Evolutionary conservation across 1,140 invertebrate species (phyloP).

Genomic region (Ceratosolen fusciceps): DNA sequence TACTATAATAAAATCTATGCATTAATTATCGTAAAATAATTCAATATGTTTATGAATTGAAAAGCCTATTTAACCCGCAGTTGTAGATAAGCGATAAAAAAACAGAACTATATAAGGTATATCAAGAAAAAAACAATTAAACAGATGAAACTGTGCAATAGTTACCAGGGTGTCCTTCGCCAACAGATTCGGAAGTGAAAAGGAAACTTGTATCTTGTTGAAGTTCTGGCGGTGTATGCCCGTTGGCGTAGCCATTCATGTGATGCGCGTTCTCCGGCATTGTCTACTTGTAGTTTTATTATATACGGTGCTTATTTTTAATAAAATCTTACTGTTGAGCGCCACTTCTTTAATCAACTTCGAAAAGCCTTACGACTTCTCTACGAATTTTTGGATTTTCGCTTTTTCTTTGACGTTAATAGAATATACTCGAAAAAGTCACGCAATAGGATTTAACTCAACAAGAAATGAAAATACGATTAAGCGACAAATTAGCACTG

Average conservation of each 20-base stretch:
- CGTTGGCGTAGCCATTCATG: slow-evolving; percentile 84
- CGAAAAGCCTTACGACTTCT: neutral
- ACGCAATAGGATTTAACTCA: neutral
- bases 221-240: slow-evolving; percentile 80
- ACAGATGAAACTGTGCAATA: neutral
- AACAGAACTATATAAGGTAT: too few relatives aligned
- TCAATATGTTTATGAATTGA: neutral
- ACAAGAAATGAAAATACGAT: neutral
- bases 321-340: neutral
- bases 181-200: slow-evolving; percentile 99
- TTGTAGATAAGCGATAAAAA: too few relatives aligned
- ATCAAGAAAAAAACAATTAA: slow-evolving; percentile 18
- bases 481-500: neutral
- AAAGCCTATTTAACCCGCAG: neutral
- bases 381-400: neutral
- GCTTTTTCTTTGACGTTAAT: neutral
- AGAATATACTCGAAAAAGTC: neutral
- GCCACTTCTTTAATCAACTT: neutral
- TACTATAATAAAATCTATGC: too few relatives aligned
- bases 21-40: too few relatives aligned
- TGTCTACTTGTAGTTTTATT: slow-evolving; percentile 48
- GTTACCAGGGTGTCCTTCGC: slow-evolving; percentile 97
- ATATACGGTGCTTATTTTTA: slow-evolving; percentile 23
- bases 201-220: slow-evolving; percentile 91
- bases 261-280: slow-evolving; percentile 80